These are phyloP conservation scores for Agrilus biguttatus DNA, from an alignment of 2,888 invertebrate genomes.

Conservation along the genomic window DNA sequence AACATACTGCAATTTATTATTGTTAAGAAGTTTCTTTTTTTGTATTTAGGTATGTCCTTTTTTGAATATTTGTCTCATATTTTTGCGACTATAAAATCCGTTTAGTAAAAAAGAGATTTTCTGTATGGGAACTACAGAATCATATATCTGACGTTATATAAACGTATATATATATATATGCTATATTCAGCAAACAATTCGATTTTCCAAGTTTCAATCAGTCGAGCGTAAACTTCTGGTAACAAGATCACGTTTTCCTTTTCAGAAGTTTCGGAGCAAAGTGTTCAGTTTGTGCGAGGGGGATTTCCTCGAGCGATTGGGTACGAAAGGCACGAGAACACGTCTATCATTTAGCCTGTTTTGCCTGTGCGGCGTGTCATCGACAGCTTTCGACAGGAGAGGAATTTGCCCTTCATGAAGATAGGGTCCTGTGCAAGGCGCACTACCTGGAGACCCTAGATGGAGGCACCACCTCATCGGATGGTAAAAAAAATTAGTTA, in stretches of 20 bases:
- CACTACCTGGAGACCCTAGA: slow-evolving; percentile 88
- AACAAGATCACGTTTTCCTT: slow-evolving; percentile 15
- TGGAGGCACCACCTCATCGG: slow-evolving; percentile 82
- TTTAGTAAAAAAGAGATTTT: too few species aligned
- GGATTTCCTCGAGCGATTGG: slow-evolving; percentile 94
- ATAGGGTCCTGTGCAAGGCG: slow-evolving; percentile 89
- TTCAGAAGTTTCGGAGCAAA: slow-evolving; percentile 89
- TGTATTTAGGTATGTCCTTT: too few species aligned
- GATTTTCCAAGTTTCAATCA: too few species aligned
- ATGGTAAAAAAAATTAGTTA: slow-evolving; percentile 41
- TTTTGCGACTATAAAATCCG: too few species aligned
- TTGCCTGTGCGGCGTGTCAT: slow-evolving; percentile 93
- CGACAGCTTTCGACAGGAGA: slow-evolving; percentile 88
- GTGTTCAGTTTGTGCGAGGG: slow-evolving; percentile 89
- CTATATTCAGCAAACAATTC: too few species aligned
- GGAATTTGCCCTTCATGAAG: slow-evolving; percentile 93
- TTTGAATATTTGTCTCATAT: too few species aligned
- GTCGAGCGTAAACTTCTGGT: too few species aligned
- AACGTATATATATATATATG: too few species aligned
- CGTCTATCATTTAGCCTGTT: slow-evolving; percentile 97
- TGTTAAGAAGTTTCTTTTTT: too few species aligned
- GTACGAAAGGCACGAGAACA: slow-evolving; percentile 87
- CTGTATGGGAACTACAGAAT: too few species aligned
- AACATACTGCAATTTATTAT: too few species aligned
- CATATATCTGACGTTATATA: too few species aligned